Percentiles rank a stretch among this genome's conserved stretches.
phyloP scores from a whole-genome alignment of 2,113 vertebrate species.

The Tychaedon coryphoeus region DNA sequence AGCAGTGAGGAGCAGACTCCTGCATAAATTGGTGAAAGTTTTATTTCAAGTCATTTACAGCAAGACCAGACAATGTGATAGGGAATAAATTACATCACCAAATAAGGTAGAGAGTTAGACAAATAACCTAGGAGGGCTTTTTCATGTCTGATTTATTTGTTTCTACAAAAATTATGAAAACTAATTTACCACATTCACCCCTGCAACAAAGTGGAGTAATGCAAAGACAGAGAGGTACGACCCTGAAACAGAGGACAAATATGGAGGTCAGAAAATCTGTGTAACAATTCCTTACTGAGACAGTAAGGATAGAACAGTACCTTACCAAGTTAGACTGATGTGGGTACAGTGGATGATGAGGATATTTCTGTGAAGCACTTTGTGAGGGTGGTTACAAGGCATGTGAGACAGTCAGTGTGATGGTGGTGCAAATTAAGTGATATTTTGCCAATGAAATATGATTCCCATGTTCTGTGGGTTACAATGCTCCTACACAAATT shows the following conservation, averaged over 20 bases:
- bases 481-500: background rate
- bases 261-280: background rate
- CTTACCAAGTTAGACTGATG: background rate
- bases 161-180: background rate
- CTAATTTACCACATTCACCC: background rate
- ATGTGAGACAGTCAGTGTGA: background rate
- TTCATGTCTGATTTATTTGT: background rate
- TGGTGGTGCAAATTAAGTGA: background rate
- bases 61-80: background rate
- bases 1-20: background rate
- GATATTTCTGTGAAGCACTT: background rate
- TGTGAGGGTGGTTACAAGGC: background rate
- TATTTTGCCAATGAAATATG: background rate
- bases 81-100: background rate
- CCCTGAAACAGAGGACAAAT: background rate
- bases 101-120: background rate
- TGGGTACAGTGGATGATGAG: background rate
- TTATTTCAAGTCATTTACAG: background rate
- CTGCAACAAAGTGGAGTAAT: background rate
- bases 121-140: background rate
- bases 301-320: background rate
- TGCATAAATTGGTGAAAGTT: background rate
- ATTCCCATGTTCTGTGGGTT: background rate
- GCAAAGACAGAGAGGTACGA: rapidly evolving
- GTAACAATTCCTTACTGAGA: background rate